Evolutionary conservation across 2,888 invertebrate genomes (phyloP).

Genomic region (Gisinianus flammeolus): DNA sequence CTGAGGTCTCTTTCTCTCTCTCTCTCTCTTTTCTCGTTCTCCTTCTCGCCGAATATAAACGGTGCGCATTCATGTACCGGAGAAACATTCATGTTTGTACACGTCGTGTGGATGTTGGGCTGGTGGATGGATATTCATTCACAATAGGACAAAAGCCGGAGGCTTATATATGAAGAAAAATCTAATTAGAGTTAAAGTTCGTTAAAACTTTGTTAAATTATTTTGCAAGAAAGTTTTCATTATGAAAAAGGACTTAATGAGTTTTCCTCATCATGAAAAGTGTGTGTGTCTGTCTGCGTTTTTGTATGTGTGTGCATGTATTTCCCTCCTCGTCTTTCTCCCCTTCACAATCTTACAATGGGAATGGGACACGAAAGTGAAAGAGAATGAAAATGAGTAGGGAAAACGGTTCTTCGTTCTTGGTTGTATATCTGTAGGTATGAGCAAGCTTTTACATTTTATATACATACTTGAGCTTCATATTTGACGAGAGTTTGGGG

Average conservation of each 20-base stretch:
- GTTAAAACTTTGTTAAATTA: slow-evolving; percentile 60
- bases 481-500: too few species aligned
- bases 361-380: slow-evolving; percentile 23
- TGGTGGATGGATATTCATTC: slow-evolving; percentile 56
- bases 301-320: too few species aligned
- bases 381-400: slow-evolving; percentile 13
- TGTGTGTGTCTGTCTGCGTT: too few species aligned
- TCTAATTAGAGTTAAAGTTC: slow-evolving; percentile 59
- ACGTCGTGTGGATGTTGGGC: slow-evolving; percentile 40
- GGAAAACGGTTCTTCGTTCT: too few species aligned
- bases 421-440: too few species aligned
- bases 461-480: too few species aligned
- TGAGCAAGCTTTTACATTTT: too few species aligned
- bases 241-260: slow-evolving; percentile 59
- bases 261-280: slow-evolving; percentile 59
- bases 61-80: background rate
- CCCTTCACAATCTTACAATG: too few species aligned
- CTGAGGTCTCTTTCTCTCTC: background rate
- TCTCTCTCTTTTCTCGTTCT: background rate
- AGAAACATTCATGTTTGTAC: slow-evolving; percentile 47
- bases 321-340: too few species aligned
- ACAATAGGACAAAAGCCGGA: slow-evolving; percentile 57
- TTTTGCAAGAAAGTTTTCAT: slow-evolving; percentile 59
- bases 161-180: slow-evolving; percentile 56
- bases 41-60: background rate